These are phyloP conservation scores for Genyomyrus donnyi DNA, from an alignment of 2,113 vertebrate genomes.

Conservation along the genomic window DNA sequence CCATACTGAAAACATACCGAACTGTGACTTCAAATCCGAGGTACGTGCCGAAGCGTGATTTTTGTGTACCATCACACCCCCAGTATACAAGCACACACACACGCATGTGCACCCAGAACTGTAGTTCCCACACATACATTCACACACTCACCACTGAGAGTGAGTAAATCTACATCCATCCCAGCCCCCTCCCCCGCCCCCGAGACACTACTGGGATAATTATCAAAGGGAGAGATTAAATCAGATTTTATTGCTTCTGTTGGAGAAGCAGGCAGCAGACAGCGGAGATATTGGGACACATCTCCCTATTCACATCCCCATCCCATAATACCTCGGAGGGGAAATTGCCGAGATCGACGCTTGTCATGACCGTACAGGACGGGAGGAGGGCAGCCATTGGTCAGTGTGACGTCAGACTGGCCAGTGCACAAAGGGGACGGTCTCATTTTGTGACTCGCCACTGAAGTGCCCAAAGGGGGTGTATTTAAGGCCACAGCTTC, in stretches of 20 bases:
- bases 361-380: neutral
- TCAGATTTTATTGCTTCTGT: neutral
- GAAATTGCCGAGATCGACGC: neutral
- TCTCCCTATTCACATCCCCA: neutral
- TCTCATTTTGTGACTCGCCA: neutral
- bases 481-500: neutral
- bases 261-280: neutral
- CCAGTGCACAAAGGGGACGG: neutral
- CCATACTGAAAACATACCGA: too few species aligned
- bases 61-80: too few species aligned
- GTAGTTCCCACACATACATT: neutral
- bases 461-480: neutral
- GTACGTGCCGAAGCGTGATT: too few species aligned
- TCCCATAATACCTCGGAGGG: neutral
- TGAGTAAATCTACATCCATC: neutral
- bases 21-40: too few species aligned
- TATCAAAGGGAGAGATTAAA: conserved; percentile 2
- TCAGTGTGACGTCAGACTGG: neutral
- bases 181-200: too few species aligned
- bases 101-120: neutral
- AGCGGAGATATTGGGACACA: neutral
- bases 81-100: neutral
- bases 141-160: neutral
- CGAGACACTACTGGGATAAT: neutral
- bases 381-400: neutral